These are phyloP conservation scores for Aplocera efformata DNA, from an alignment of 2,888 invertebrate genomes.

Conservation along the genomic window DNA sequence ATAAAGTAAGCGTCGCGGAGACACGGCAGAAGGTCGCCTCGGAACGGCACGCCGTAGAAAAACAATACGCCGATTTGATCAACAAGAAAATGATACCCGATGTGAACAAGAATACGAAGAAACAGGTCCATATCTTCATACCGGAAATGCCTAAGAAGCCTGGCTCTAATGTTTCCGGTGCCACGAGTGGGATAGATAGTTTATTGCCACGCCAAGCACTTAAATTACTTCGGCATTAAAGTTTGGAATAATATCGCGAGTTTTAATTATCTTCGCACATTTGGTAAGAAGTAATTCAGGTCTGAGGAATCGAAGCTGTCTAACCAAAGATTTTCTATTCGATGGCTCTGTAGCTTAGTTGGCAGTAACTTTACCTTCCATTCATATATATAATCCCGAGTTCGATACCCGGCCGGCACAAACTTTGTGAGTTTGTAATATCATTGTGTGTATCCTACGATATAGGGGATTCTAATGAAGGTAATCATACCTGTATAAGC, in stretches of 20 bases:
- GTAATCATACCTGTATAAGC: too few relatives aligned
- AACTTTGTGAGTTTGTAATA: too few relatives aligned
- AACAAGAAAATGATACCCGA: conserved; percentile 69
- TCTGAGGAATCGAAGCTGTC: too few relatives aligned
- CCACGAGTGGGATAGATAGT: conserved; percentile 57
- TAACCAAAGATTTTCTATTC: too few relatives aligned
- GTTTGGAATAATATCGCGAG: conserved; percentile 2
- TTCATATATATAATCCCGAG: too few relatives aligned
- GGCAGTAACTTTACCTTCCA: too few relatives aligned
- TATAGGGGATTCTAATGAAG: too few relatives aligned
- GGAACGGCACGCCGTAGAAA: conserved; percentile 61
- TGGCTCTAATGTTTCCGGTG: conserved; percentile 44
- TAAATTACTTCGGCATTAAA: conserved; percentile 40
- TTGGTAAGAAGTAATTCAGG: too few relatives aligned
- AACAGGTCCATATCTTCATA: conserved; percentile 88
- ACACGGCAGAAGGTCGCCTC: conserved; percentile 61
- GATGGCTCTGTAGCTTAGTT: too few relatives aligned
- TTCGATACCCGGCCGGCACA: too few relatives aligned
- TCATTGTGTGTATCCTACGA: too few relatives aligned
- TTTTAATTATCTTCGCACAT: background rate
- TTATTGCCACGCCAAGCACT: conserved; percentile 50
- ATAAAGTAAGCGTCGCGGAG: conserved; percentile 53
- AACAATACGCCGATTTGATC: conserved; percentile 67
- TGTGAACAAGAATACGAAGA: conserved; percentile 66
- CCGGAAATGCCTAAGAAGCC: conserved; percentile 81